Percentiles rank a stretch among this genome's conserved stretches.
phyloP scores from a whole-genome alignment of 2,888 invertebrate genomes.

The Leptopterna dolabrata region DNA sequence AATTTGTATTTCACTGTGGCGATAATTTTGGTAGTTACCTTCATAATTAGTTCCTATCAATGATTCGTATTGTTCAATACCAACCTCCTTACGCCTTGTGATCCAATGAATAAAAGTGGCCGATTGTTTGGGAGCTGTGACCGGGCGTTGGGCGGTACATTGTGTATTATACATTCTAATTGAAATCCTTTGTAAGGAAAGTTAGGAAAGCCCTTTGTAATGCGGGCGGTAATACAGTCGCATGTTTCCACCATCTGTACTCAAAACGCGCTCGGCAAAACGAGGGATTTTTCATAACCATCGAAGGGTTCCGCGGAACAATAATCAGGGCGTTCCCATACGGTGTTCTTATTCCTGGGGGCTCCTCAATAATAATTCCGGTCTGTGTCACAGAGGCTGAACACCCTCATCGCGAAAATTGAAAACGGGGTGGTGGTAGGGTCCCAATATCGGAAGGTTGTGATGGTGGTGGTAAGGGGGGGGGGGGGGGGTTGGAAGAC shows the following conservation, averaged over 20 bases:
- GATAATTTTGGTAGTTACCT: no score
- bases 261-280: background rate
- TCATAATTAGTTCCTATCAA: no score
- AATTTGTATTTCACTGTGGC: no score
- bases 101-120: no score
- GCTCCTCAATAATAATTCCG: conserved; percentile 6
- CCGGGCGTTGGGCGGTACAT: background rate
- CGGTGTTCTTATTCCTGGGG: background rate
- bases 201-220: background rate
- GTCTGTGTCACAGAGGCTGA: background rate
- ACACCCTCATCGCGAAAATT: conserved; percentile 15
- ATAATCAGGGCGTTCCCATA: background rate
- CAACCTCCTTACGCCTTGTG: no score
- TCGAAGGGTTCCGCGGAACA: background rate
- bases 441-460: background rate
- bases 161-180: background rate
- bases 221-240: background rate
- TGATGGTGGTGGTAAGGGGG: background rate
- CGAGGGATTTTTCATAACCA: background rate
- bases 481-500: background rate
- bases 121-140: no score
- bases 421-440: background rate
- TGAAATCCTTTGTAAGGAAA: conserved; percentile 7
- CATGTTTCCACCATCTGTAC: conserved; percentile 7
- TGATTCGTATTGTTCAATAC: no score